phyloP scores from a whole-genome alignment of 2,888 invertebrate species.

The Xiphydria camelus region DNA sequence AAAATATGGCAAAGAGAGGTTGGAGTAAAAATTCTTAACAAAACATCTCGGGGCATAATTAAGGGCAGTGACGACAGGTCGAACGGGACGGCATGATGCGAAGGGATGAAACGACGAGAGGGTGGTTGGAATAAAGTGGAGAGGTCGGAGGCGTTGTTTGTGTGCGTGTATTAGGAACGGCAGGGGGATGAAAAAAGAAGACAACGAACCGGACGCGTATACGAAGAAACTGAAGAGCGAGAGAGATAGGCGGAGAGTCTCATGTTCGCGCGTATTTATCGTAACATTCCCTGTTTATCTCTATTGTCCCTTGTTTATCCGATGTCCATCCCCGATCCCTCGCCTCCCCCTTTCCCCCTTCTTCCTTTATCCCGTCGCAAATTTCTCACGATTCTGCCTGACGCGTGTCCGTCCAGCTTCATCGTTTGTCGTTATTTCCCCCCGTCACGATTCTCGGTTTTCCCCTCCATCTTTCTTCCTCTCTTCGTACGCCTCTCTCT shows the following conservation, averaged over 20 bases:
- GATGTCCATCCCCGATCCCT: slow-evolving; percentile 42
- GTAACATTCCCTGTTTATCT: slow-evolving; percentile 55
- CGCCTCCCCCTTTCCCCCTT: slow-evolving; percentile 30
- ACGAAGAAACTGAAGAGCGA: slow-evolving; percentile 16
- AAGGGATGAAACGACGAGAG: slow-evolving; percentile 18
- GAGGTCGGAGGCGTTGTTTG: too few species aligned
- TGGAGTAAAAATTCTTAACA: slow-evolving; percentile 29
- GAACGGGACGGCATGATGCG: slow-evolving; percentile 6
- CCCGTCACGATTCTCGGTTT: too few species aligned
- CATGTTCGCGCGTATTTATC: slow-evolving; percentile 52
- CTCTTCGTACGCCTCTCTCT: slow-evolving; percentile 16
- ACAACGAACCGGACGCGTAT: not conserved
- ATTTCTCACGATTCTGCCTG: slow-evolving; percentile 26
- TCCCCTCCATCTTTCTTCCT: slow-evolving; percentile 13
- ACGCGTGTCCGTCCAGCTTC: slow-evolving; percentile 10
- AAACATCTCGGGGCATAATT: slow-evolving; percentile 35
- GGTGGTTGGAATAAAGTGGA: slow-evolving; percentile 8
- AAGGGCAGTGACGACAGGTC: too few species aligned
- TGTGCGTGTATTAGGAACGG: too few species aligned
- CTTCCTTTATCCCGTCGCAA: slow-evolving; percentile 28
- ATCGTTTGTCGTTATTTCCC: too few species aligned
- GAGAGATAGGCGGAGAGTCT: slow-evolving; percentile 36
- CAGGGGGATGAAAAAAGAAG: slow-evolving; percentile 4
- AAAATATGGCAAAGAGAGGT: too few species aligned
- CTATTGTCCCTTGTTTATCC: slow-evolving; percentile 54